Base-by-base conservation (phyloP, 37 sponge, comb jelly and placozoan species). In the Haliclona indistincta region DNA sequence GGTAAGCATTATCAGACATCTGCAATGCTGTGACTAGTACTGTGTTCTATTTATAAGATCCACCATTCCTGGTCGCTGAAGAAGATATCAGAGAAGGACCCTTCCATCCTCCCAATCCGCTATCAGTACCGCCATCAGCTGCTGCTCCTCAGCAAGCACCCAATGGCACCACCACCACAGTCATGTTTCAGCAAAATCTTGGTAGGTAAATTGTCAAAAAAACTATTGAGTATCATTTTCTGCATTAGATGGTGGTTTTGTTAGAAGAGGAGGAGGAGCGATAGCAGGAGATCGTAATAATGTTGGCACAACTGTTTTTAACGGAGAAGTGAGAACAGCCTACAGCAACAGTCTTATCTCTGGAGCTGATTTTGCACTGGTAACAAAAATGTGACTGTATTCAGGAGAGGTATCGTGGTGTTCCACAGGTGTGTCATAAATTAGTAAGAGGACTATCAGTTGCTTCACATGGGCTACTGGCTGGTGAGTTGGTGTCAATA, bases 401-500 rank as follows among this genome's bases (percentile, higher is more conserved):
- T 4, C 23, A 23, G 63, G 19, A 23, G 5, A 39, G 23, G n/a
- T 3, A 39, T 53, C 3, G 5, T 29, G 10, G 22, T 77, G 10
- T 68, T 3, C 22, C 34, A 15, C 75, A 80, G 81, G 10, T 43
- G 41, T 6, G 44, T 3, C 82, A 86, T 47, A 72, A 37, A n/a
- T n/a, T 56, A 29, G 28, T 86, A 3, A 66, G 73, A 47, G 2
- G 19, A 1, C 0, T 86, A 3, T 4, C 69, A 19, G 17, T 79
- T 62, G 61, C 37, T 37, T 60, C 68, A 22, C 86, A 86, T 74
- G 86, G 86, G 56, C 49, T 86, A 1, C 28, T 86, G 40, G 74
- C 86, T 65, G 86, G 86, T 86, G 44, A n/a, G 66, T 43, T 8
- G 20, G 38, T 41, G 22, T 22, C 38, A 65, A 7, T 52, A 35